Evolutionary conservation across 30 jellyfish, hydroid and myxozoan genomes (phyloP).

Genomic region (Pelagia noctiluca): DNA sequence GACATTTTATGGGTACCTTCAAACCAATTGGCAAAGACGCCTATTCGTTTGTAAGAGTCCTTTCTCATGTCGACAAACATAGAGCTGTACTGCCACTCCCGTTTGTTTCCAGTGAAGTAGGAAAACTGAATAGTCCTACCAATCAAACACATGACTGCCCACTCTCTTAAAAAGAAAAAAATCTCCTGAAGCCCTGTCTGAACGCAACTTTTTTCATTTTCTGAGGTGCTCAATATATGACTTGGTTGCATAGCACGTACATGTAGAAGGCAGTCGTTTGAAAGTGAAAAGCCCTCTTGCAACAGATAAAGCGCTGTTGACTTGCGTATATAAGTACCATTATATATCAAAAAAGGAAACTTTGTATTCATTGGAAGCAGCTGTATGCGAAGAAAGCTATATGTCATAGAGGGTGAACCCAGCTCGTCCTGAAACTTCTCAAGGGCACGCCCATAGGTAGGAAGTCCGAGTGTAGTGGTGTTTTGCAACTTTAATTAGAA

Average conservation of each 20-base stretch:
- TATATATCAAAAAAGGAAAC: neutral
- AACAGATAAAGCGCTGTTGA: slow-evolving; percentile 12
- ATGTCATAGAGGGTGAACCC: too few species aligned
- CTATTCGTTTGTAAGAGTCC: slow-evolving; percentile 19
- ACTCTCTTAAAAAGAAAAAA: slow-evolving; percentile 6
- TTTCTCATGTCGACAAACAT: slow-evolving; percentile 13
- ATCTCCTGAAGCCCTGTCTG: neutral
- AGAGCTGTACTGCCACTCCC: slow-evolving; percentile 1
- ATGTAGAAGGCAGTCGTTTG: neutral
- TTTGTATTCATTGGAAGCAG: neutral
- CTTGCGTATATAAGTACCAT: slow-evolving; percentile 15
- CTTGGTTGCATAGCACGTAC: neutral
- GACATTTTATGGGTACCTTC: too few species aligned
- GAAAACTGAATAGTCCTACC: slow-evolving; percentile 26
- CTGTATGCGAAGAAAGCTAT: neutral
- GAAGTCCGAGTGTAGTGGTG: neutral
- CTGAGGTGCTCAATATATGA: neutral
- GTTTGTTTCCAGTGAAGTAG: slow-evolving; percentile 27
- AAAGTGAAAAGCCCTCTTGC: neutral
- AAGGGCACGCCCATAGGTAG: neutral
- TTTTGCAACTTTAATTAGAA: neutral
- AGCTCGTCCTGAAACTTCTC: too few species aligned
- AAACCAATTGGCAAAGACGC: slow-evolving; percentile 18
- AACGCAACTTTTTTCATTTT: neutral
- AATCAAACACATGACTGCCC: slow-evolving; percentile 17